A percentile compares a stretch with the other conserved stretches of the same genome.
Conservation (phyloP, 1,140 invertebrate species). For the Bombus breviceps region DNA sequence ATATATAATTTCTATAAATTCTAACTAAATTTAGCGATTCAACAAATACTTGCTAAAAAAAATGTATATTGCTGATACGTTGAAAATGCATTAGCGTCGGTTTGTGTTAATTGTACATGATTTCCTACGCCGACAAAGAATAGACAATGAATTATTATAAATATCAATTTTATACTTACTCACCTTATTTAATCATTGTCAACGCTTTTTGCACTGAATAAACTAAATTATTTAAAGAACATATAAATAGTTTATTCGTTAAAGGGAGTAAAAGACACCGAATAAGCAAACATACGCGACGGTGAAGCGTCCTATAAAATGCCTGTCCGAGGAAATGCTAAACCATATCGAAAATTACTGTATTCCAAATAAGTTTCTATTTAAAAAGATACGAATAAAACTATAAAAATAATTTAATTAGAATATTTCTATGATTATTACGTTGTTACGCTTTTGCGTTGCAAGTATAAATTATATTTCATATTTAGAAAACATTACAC, state of each 20-base stretch:
- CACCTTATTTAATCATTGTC: conserved; percentile 59
- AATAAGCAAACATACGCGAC: conserved; percentile 49
- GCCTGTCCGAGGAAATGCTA: conserved; percentile 49
- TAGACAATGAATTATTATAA: background rate
- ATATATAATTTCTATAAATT: background rate
- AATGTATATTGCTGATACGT: background rate
- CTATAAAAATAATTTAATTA: background rate
- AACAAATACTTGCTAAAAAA: background rate
- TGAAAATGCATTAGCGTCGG: background rate
- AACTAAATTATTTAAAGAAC: conserved; percentile 5
- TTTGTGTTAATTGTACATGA: background rate
- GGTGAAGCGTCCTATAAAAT: conserved; percentile 69
- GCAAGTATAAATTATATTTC: background rate
- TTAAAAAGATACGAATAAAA: background rate
- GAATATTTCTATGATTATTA: background rate
- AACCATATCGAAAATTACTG: conserved; percentile 44
- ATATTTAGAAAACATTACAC: background rate
- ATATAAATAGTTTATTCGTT: conserved; percentile 12
- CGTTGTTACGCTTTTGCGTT: background rate
- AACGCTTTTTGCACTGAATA: background rate
- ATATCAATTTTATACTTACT: conserved; percentile 53
- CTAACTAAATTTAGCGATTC: background rate
- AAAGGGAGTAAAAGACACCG: conserved; percentile 41
- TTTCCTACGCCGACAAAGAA: background rate
- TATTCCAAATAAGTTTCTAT: conserved; percentile 31